Evolutionary conservation across 2,797 vertebrate species (phyloP).

Genomic region (Lagothrix lagotricha): DNA sequence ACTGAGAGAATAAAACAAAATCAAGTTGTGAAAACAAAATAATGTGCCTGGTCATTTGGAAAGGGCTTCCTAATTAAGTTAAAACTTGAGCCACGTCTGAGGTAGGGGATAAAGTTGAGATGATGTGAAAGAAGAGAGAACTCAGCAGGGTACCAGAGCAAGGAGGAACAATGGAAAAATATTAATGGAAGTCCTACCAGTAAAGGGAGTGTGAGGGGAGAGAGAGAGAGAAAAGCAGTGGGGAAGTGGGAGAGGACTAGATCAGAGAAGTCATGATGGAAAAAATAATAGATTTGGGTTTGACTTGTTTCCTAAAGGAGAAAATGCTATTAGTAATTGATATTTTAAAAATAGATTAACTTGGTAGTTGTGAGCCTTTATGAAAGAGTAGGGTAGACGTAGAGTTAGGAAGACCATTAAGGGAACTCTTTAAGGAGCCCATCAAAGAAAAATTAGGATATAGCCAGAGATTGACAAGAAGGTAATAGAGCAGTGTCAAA

Average conservation of each 20-base stretch:
- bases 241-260: not conserved
- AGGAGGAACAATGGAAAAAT: not conserved
- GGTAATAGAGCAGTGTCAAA: not conserved
- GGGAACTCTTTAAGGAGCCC: not conserved
- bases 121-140: not conserved
- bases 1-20: not conserved
- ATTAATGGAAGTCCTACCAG: not conserved
- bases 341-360: not conserved
- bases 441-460: not conserved
- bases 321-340: not conserved
- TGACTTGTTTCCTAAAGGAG: not conserved
- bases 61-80: not conserved
- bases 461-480: not conserved
- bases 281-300: not conserved
- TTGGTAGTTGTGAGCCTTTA: not conserved
- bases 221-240: fast-evolving
- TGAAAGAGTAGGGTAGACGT: not conserved
- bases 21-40: not conserved
- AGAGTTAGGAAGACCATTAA: not conserved
- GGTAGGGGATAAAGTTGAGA: not conserved
- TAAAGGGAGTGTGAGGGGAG: not conserved
- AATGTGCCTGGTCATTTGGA: not conserved
- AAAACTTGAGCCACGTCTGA: not conserved
- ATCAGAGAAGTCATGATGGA: not conserved
- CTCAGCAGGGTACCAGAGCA: not conserved